Percentiles rank a stretch among this genome's conserved stretches.
Conservation (phyloP, 2,888 invertebrate genomes). For the Dicranocentrus wangi region DNA sequence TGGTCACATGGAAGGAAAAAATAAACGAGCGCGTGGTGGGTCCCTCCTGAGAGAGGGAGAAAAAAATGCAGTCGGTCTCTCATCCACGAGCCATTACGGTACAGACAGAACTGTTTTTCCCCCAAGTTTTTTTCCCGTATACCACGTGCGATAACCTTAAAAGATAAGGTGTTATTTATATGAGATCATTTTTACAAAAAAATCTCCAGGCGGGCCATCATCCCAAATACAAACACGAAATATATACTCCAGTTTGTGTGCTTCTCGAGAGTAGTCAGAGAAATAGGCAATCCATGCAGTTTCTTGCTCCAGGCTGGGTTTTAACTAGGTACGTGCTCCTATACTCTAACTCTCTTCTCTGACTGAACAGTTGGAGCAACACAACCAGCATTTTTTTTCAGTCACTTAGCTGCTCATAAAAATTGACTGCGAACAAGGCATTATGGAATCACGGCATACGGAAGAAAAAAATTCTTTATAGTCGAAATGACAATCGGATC, state of each 20-base stretch:
- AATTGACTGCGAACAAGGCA: constrained; percentile 42
- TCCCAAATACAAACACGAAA: not conserved
- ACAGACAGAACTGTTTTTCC: no score
- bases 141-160: constrained; percentile 9
- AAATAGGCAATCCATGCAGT: constrained; percentile 17
- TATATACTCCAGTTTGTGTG: constrained; percentile 5
- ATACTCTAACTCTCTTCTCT: no score
- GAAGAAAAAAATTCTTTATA: no score
- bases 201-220: not conserved
- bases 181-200: constrained; percentile 26
- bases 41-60: constrained; percentile 8
- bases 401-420: constrained; percentile 50
- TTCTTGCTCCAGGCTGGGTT: constrained; percentile 29
- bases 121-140: no score
- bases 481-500: no score
- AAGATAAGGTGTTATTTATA: constrained; percentile 24
- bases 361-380: not conserved
- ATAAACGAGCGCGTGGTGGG: not conserved
- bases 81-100: not conserved
- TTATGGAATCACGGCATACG: constrained; percentile 3
- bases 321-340: constrained; percentile 42
- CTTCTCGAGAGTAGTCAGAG: no score
- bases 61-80: not conserved
- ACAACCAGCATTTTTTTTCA: not conserved
- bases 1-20: not conserved